phyloP scores from a whole-genome alignment of 35 echinoderm and acorn worm species.

The Anneissia japonica region DNA sequence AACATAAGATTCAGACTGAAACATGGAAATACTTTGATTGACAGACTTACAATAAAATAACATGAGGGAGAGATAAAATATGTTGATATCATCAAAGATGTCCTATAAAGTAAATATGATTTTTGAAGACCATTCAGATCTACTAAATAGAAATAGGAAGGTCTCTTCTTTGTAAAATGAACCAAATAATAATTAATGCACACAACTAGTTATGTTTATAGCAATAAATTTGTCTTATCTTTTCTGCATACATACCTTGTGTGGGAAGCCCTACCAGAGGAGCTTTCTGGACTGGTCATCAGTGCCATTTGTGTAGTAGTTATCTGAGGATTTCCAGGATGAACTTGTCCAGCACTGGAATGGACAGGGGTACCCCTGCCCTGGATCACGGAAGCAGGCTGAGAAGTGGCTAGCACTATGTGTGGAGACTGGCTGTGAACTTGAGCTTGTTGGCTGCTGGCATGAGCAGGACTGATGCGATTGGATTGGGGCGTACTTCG shows the following conservation, averaged over 20 bases:
- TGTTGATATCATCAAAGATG: no score
- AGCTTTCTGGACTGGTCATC: background rate
- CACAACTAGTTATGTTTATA: no score
- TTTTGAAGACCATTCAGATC: no score
- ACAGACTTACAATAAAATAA: no score
- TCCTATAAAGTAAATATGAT: no score
- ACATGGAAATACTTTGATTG: no score
- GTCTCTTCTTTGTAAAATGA: no score
- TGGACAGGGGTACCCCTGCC: background rate
- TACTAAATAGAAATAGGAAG: no score
- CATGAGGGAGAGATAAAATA: no score
- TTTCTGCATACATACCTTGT: background rate
- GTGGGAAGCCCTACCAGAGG: background rate
- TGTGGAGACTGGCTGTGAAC: background rate
- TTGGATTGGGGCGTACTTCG: constrained; percentile 2
- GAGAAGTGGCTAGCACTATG: background rate
- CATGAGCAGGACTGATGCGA: constrained; percentile 11
- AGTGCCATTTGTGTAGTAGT: background rate
- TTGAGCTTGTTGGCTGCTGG: background rate
- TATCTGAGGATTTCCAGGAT: background rate
- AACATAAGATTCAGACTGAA: no score
- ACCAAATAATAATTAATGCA: no score
- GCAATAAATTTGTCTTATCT: no score
- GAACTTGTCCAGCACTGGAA: background rate
- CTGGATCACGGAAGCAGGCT: background rate